Evolutionary conservation across 2,888 invertebrate genomes (phyloP).

Genomic region (Ophion costatus): DNA sequence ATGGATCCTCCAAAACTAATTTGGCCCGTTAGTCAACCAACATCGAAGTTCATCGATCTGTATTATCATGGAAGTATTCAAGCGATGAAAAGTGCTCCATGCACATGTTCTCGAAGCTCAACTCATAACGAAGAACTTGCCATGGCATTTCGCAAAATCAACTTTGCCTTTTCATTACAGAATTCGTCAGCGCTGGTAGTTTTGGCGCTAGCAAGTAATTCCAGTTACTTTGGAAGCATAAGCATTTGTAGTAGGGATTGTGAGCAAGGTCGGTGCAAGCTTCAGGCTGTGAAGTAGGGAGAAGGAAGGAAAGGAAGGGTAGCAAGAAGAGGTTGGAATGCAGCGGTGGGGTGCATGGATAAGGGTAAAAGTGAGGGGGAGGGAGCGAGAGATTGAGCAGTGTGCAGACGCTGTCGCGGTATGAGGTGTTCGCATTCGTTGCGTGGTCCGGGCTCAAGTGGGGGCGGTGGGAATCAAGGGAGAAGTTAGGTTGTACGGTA

Average conservation of each 20-base stretch:
- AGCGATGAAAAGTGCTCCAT: background rate
- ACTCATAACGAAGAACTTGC: constrained; percentile 25
- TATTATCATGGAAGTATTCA: constrained; percentile 10
- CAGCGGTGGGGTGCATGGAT: constrained; percentile 14
- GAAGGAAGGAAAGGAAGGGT: background rate
- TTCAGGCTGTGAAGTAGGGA: constrained; percentile 29
- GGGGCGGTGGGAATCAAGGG: constrained; percentile 21
- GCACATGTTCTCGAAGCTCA: constrained; percentile 1
- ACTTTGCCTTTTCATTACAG: constrained; percentile 71
- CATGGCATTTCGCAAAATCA: constrained; percentile 68
- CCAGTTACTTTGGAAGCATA: constrained; percentile 70
- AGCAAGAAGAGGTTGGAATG: constrained; percentile 4
- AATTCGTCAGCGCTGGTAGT: constrained; percentile 18
- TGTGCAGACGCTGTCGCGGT: constrained; percentile 14
- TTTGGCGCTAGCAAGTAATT: constrained; percentile 69
- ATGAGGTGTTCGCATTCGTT: constrained; percentile 47
- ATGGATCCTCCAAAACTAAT: too few species aligned
- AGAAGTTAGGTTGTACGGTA: constrained; percentile 75
- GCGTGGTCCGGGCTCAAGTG: constrained; percentile 24
- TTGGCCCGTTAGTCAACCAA: too few species aligned
- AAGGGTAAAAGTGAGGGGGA: background rate
- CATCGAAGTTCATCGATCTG: background rate
- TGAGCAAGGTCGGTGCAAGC: constrained; percentile 33
- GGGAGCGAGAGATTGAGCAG: constrained; percentile 23
- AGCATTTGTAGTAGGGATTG: constrained; percentile 49